Base-by-base conservation (phyloP, 2,113 vertebrate species). In the Ageneiosus marmoratus region DNA sequence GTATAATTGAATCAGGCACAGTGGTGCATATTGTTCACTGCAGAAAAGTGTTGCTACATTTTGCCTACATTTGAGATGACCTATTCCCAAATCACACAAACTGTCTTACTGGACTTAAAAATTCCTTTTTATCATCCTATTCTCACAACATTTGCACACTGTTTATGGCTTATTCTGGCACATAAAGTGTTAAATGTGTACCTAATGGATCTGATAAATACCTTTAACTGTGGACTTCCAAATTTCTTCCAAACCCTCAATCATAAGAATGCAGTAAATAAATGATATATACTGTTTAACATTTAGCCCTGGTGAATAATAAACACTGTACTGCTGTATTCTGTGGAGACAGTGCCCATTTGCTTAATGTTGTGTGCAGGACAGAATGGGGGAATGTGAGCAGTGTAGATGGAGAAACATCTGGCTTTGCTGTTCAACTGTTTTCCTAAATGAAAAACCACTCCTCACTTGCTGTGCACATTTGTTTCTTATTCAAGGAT, bases 401-500 rank as follows among this genome's bases (percentile, higher is more conserved):
- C 27, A 44, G 76, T 67, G 65, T 44, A 79, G 85, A 87, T 80
- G 60, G 80, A 73, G 56, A 87, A 84, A 87, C 85, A 85, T 84
- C 56, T 85, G 73, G 83, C 53, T 56, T n/a, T 67, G 82, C 73
- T 78, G 51, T 77, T 84, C 72, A 83, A 76, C 65, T 69, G 16
- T 75, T 81, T 72, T 83, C 44, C 72, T 80, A 56, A 63, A 46
- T 81, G 73, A 48, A 89, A 86, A 84, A 82, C 37, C 34, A 55
- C 20, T 84, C 70, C 29, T 76, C 79, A 67, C 78, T 75, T 79
- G 80, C 62, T 77, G 46, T 69, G 44, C 53, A 87, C 69, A 74
- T 88, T 86, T 79, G 84, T 83, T 89, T 85, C 32, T 73, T 74
- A 80, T 86, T 81, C 56, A 83, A 78, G 56, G 46, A 24, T 79